phyloP scores from a whole-genome alignment of 2,797 vertebrate genomes.

The Microctenopoma steveboyesi region DNA sequence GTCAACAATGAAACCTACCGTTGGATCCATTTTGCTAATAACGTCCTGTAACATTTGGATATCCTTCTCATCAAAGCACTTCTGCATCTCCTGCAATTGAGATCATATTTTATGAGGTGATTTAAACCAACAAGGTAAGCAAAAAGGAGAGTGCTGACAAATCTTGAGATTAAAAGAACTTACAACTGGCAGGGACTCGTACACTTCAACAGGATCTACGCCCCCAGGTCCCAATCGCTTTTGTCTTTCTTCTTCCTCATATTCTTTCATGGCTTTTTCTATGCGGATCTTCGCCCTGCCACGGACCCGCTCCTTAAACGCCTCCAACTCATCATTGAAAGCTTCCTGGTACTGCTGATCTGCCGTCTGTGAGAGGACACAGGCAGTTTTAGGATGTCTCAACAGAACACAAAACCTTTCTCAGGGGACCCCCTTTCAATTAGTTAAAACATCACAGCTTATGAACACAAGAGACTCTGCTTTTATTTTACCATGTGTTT shows the following conservation, averaged over 20 bases:
- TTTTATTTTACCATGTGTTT: neutral
- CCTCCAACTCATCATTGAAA: slow-evolving; percentile 93
- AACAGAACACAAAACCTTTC: neutral
- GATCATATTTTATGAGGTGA: slow-evolving; percentile 10
- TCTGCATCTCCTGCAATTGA: slow-evolving; percentile 89
- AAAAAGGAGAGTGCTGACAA: neutral
- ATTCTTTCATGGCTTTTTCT: slow-evolving; percentile 93
- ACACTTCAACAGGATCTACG: slow-evolving; percentile 92
- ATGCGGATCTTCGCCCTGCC: slow-evolving; percentile 92
- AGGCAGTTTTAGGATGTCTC: neutral
- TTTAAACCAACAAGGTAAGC: neutral
- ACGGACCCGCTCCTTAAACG: slow-evolving; percentile 91
- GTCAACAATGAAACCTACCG: slow-evolving; percentile 75
- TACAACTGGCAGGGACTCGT: slow-evolving; percentile 88
- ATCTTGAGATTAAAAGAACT: slow-evolving; percentile 26
- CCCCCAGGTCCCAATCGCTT: slow-evolving; percentile 93
- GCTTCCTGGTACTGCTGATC: slow-evolving; percentile 97
- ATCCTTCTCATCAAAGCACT: slow-evolving; percentile 95
- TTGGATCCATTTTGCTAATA: slow-evolving; percentile 94
- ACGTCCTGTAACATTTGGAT: slow-evolving; percentile 92
- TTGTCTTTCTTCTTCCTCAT: slow-evolving; percentile 91
- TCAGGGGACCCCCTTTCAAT: neutral
- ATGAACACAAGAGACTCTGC: neutral
- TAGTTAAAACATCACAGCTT: no score
- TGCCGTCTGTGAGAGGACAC: slow-evolving; percentile 82